A percentile compares a stretch with the other conserved stretches of the same genome.
phyloP scores from a whole-genome alignment of 2,797 vertebrate species.

The Gallinago stenura region DNA sequence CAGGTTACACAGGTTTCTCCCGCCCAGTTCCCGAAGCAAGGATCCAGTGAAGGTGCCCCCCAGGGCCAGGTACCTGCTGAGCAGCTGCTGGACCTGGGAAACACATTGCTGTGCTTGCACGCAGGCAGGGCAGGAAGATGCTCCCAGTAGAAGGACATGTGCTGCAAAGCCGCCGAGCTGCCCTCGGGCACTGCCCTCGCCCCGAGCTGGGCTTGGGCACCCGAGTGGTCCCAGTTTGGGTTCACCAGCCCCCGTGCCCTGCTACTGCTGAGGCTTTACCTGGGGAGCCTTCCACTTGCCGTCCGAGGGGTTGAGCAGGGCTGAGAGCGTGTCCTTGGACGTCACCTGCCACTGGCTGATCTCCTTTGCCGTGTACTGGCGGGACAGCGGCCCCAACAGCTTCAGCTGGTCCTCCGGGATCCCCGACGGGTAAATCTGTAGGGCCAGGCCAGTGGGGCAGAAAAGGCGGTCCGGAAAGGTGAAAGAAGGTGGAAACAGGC shows the following conservation, averaged over 20 bases:
- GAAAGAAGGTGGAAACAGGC: rapidly evolving
- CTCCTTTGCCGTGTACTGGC: slow-evolving; percentile 10
- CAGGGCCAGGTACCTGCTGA: slow-evolving; percentile 55
- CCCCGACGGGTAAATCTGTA: slow-evolving; percentile 1
- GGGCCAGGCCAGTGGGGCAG: not conserved
- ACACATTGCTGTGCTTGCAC: rapidly evolving
- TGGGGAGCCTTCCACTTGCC: not conserved
- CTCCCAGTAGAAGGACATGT: rapidly evolving
- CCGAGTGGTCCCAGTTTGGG: rapidly evolving
- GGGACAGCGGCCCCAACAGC: not conserved
- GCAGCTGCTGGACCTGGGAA: slow-evolving; percentile 37
- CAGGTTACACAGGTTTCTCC: slow-evolving; percentile 58
- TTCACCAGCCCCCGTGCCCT: rapidly evolving
- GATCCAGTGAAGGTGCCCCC: slow-evolving; percentile 36
- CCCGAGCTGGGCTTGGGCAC: rapidly evolving
- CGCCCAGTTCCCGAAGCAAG: slow-evolving; percentile 30
- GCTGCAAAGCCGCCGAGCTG: rapidly evolving
- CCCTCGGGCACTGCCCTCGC: rapidly evolving
- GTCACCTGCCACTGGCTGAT: slow-evolving; percentile 65
- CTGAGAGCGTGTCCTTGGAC: not conserved
- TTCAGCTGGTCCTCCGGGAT: slow-evolving; percentile 67
- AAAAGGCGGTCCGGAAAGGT: not conserved
- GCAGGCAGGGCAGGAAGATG: not conserved
- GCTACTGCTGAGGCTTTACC: not conserved
- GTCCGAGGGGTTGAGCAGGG: not conserved